Conservation (phyloP, 2,797 vertebrate genomes). For the Ctenochaetus hawaiiensis region DNA sequence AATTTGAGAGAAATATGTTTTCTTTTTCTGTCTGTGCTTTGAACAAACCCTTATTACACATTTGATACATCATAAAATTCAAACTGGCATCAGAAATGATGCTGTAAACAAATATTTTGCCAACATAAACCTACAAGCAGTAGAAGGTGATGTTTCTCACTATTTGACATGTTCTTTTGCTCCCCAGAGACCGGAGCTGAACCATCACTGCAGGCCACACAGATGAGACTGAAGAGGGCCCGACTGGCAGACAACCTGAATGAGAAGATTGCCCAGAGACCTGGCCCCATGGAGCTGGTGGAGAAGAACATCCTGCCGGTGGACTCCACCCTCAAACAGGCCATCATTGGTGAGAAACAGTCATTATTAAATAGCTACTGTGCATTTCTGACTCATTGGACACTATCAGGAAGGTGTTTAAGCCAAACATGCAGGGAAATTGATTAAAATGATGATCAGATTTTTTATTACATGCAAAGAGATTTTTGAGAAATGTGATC, state of each 20-base stretch:
- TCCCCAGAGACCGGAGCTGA: conserved; percentile 95
- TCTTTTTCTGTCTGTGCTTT: background rate
- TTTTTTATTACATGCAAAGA: background rate
- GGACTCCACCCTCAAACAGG: conserved; percentile 95
- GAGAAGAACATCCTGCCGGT: conserved; percentile 99
- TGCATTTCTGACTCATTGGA: background rate
- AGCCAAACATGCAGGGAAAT: background rate
- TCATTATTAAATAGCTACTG: too few relatives aligned
- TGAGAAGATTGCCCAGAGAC: conserved; percentile 97
- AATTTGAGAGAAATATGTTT: background rate
- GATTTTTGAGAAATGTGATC: background rate
- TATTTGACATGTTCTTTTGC: background rate
- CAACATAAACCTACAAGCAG: too few relatives aligned
- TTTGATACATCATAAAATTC: too few relatives aligned
- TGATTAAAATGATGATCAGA: background rate
- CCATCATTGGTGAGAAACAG: conserved; percentile 91
- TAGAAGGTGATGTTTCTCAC: background rate
- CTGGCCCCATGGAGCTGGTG: conserved; percentile 97
- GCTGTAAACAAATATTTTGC: too few relatives aligned
- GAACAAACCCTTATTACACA: background rate
- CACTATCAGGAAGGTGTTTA: background rate
- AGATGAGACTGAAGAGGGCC: conserved; percentile 97
- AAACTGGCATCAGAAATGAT: too few relatives aligned
- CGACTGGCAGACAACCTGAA: conserved; percentile 96
- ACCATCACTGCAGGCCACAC: conserved; percentile 96